These are phyloP conservation scores for Pseudolaguvia tuberculata DNA, from an alignment of 2,113 vertebrate genomes.

Conservation along the genomic window DNA sequence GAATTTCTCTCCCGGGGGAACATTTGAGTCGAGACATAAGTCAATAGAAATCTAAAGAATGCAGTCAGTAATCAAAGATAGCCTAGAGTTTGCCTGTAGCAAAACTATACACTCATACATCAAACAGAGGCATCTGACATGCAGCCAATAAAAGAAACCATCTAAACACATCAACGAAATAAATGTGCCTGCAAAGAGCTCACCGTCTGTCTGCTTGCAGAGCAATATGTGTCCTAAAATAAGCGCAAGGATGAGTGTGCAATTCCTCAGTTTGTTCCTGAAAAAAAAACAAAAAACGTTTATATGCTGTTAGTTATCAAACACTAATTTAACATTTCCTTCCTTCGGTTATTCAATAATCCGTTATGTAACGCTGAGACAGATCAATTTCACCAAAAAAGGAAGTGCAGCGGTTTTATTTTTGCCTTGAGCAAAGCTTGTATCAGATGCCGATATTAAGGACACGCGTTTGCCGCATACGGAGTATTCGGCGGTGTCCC, in stretches of 20 bases:
- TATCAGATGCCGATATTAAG: neutral
- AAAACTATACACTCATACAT: slow-evolving; percentile 29
- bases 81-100: slow-evolving; percentile 28
- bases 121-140: slow-evolving; percentile 21
- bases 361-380: neutral
- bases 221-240: slow-evolving; percentile 15
- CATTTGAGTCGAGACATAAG: slow-evolving; percentile 22
- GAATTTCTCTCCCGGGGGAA: neutral
- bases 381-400: slow-evolving; percentile 4
- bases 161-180: slow-evolving; percentile 32
- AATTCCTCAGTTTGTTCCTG: neutral
- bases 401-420: neutral
- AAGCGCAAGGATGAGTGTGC: neutral
- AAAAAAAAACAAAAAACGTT: too few relatives aligned
- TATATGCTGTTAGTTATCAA: neutral
- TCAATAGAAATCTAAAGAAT: slow-evolving; percentile 37
- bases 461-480: neutral
- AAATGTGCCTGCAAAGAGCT: slow-evolving; percentile 27
- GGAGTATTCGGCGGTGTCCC: neutral
- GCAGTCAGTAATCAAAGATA: slow-evolving; percentile 37
- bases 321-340: slow-evolving; percentile 10
- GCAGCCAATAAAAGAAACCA: slow-evolving; percentile 25
- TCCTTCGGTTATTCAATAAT: slow-evolving; percentile 7
- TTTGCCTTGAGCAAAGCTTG: neutral
- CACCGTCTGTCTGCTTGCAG: slow-evolving; percentile 4